Percentiles rank a stretch among this genome's conserved stretches.
phyloP scores from a whole-genome alignment of 2,797 vertebrate genomes.

The Morus bassanus region DNA sequence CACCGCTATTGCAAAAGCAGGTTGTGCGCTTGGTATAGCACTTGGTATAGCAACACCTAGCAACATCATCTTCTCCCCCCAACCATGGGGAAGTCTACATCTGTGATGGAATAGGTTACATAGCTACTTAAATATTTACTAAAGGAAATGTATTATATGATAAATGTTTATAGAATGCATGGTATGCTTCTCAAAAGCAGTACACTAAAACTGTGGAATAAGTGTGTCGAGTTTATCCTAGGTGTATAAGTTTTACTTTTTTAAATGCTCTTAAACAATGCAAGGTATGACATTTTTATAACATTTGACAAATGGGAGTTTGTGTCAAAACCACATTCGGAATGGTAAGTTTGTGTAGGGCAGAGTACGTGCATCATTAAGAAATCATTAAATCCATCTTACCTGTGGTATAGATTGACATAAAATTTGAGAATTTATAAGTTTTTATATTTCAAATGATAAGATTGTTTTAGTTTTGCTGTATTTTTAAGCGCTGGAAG shows the following conservation, averaged over 20 bases:
- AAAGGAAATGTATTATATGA: conserved; percentile 38
- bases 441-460: neutral
- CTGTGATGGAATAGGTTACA: conserved; percentile 15
- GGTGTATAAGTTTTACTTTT: neutral
- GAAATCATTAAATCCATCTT: neutral
- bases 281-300: neutral
- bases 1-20: neutral
- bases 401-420: neutral
- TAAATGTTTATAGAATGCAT: conserved; percentile 22
- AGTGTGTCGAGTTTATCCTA: neutral
- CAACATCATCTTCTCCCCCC: neutral
- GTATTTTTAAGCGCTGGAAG: neutral
- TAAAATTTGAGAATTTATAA: neutral
- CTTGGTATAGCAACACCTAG: neutral
- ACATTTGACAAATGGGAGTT: neutral
- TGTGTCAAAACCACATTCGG: neutral
- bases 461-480: neutral
- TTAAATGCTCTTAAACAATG: neutral
- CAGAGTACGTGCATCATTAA: neutral
- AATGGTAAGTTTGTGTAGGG: neutral
- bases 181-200: neutral
- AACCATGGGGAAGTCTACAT: conserved; percentile 29
- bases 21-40: neutral
- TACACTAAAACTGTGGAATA: neutral
- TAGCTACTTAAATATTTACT: conserved; percentile 53